phyloP scores from a whole-genome alignment of 2,888 invertebrate genomes.

The Rhamphomyia laevipes region DNA sequence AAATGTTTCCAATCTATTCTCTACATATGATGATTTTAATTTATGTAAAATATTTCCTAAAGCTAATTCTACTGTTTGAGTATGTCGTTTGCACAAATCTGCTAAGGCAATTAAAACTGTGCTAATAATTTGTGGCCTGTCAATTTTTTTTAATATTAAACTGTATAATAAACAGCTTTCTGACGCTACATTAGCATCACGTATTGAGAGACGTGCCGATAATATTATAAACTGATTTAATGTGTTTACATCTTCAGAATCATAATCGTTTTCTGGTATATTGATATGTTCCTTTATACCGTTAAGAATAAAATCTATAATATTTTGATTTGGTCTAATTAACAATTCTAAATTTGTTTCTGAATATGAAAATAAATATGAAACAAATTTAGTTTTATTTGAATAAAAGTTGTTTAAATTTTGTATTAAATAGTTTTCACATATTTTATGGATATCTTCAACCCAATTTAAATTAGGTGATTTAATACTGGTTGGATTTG shows the following conservation, averaged over 20 bases:
- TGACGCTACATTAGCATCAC: constrained; percentile 24
- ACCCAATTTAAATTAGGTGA: constrained; percentile 22
- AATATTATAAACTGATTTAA: constrained; percentile 34
- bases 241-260: constrained; percentile 30
- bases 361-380: constrained; percentile 28
- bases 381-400: constrained; percentile 25
- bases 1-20: constrained; percentile 31
- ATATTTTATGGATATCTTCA: constrained; percentile 22
- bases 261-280: constrained; percentile 24
- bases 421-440: constrained; percentile 20
- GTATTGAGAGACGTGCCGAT: constrained; percentile 27
- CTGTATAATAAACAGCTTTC: constrained; percentile 21
- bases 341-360: constrained; percentile 28
- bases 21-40: constrained; percentile 27
- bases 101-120: constrained; percentile 30
- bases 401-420: constrained; percentile 25
- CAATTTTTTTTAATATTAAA: constrained; percentile 23
- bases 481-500: constrained; percentile 6
- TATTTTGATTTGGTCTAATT: constrained; percentile 18
- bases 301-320: constrained; percentile 26
- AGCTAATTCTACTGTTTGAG: constrained; percentile 29
- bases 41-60: constrained; percentile 27
- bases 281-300: constrained; percentile 26
- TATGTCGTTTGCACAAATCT: constrained; percentile 34
- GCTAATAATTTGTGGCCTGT: constrained; percentile 32